Percentiles rank a stretch among this genome's conserved stretches.
Evolutionary conservation across 2,113 vertebrate species (phyloP).

Genomic region (Vulpes ferrilata): DNA sequence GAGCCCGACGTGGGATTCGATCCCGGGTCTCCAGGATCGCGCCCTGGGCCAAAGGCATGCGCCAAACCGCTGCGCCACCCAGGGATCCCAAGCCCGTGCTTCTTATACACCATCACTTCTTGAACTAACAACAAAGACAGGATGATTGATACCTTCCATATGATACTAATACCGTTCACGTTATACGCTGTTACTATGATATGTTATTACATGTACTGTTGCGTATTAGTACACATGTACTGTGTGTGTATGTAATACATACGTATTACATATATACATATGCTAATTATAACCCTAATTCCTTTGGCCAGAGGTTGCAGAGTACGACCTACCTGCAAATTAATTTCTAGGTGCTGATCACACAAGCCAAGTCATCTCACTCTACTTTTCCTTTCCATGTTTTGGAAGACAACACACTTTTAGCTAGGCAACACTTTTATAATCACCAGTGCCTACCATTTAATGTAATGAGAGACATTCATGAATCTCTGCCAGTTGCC

Average conservation of each 20-base stretch:
- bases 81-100: no score
- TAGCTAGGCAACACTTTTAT: background rate
- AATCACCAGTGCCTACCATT: background rate
- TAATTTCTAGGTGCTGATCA: background rate
- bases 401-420: conserved; percentile 56
- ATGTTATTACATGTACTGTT: background rate
- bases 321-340: background rate
- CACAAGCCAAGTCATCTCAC: background rate
- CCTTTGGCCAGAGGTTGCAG: background rate
- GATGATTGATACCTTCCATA: no score
- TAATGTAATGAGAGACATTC: background rate
- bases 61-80: no score
- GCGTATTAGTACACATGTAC: background rate
- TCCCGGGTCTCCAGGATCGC: no score
- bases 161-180: background rate
- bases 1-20: no score
- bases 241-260: background rate
- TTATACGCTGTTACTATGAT: background rate
- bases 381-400: background rate
- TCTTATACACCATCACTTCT: background rate
- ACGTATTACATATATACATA: background rate
- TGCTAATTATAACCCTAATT: background rate
- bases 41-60: no score
- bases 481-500: background rate
- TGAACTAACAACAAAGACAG: background rate